Conservation (phyloP, 2,113 vertebrate species). For the Neogobius melanostomus region DNA sequence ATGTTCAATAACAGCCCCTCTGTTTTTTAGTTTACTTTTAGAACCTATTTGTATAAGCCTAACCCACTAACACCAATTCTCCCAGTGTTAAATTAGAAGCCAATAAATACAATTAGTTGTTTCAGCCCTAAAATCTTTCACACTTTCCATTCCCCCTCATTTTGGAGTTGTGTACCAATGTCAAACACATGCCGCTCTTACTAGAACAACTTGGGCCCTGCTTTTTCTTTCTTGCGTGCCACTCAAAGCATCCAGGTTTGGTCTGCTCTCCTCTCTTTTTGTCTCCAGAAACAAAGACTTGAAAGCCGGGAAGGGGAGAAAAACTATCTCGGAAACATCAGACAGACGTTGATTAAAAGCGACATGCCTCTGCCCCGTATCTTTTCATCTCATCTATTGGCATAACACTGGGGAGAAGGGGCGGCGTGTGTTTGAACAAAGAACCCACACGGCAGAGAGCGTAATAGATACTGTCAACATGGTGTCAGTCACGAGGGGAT, state of each 20-base stretch:
- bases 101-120: too few relatives aligned
- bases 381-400: slow-evolving; percentile 60
- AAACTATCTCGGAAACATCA: slow-evolving; percentile 49
- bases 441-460: slow-evolving; percentile 28
- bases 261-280: slow-evolving; percentile 12
- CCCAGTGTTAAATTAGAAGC: too few relatives aligned
- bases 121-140: too few relatives aligned
- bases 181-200: slow-evolving; percentile 52
- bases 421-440: slow-evolving; percentile 44
- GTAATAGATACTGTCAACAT: slow-evolving; percentile 57
- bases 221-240: slow-evolving; percentile 21
- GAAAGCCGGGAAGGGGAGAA: slow-evolving; percentile 30
- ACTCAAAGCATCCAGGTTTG: slow-evolving; percentile 25
- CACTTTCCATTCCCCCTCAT: too few relatives aligned
- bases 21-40: too few relatives aligned
- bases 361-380: slow-evolving; percentile 38
- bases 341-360: slow-evolving; percentile 50
- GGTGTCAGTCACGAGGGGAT: slow-evolving; percentile 34
- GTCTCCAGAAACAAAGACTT: slow-evolving; percentile 52
- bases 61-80: too few relatives aligned
- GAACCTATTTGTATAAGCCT: too few relatives aligned
- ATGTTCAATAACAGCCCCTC: too few relatives aligned
- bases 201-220: slow-evolving; percentile 33
- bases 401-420: slow-evolving; percentile 39
- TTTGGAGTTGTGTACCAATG: slow-evolving; percentile 32